phyloP scores from a whole-genome alignment of 2,888 invertebrate genomes.

The Cosmopolites sordidus region DNA sequence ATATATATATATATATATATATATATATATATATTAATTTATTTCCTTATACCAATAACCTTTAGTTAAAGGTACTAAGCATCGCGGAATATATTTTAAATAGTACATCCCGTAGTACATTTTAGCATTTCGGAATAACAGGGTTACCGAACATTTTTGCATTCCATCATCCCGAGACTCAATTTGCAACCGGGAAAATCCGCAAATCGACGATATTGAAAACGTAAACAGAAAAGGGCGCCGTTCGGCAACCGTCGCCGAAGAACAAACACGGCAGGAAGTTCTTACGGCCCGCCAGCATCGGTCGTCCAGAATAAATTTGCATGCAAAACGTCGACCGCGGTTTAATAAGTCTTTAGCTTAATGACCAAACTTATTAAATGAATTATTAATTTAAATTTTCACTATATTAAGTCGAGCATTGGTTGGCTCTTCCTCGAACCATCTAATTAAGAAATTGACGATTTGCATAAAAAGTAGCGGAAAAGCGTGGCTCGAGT shows the following conservation, averaged over 20 bases:
- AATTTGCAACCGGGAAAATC: too few relatives aligned
- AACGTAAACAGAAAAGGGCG: background rate
- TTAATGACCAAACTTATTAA: constrained; percentile 34
- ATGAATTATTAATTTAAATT: constrained; percentile 35
- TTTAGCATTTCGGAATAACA: too few relatives aligned
- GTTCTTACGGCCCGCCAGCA: constrained; percentile 24
- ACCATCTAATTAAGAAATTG: constrained; percentile 6
- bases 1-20: too few relatives aligned
- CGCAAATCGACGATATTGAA: background rate
- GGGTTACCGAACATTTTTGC: too few relatives aligned
- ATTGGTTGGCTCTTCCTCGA: background rate
- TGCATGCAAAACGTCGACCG: constrained; percentile 32
- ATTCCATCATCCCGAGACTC: too few relatives aligned
- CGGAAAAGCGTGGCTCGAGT: constrained; percentile 2
- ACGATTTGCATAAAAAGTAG: constrained; percentile 15
- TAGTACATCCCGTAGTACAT: too few relatives aligned
- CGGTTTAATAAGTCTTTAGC: constrained; percentile 30
- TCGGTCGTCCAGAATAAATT: constrained; percentile 34
- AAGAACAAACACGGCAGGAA: background rate
- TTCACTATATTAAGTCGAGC: constrained; percentile 25
- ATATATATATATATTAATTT: too few relatives aligned
- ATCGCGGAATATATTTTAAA: too few relatives aligned
- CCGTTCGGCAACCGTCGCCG: too few relatives aligned
- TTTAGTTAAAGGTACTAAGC: too few relatives aligned
- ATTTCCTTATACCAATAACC: too few relatives aligned